These are phyloP conservation scores for Fistularia tabacaria DNA, from an alignment of 2,797 vertebrate genomes.

Conservation along the genomic window DNA sequence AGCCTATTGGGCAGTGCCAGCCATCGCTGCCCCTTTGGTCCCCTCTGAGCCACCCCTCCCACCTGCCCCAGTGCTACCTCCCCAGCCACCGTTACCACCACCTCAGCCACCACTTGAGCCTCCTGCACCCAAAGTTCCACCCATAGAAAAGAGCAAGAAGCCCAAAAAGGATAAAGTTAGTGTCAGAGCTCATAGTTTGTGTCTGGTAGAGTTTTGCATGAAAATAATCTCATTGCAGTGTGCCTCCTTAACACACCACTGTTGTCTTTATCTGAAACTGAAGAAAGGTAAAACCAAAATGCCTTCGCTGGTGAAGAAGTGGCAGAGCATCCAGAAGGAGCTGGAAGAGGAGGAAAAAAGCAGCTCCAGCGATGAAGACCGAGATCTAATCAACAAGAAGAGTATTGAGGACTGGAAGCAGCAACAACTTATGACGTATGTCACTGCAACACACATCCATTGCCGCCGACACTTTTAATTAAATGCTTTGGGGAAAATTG, in stretches of 20 bases:
- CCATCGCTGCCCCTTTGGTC: conserved; percentile 69
- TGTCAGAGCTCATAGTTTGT: neutral
- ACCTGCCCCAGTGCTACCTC: conserved; percentile 52
- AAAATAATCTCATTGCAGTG: neutral
- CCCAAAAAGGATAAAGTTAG: conserved; percentile 88
- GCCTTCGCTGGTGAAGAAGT: conserved; percentile 96
- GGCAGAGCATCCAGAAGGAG: conserved; percentile 98
- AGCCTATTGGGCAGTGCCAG: conserved; percentile 78
- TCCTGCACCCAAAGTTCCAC: conserved; percentile 62
- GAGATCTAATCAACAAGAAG: conserved; percentile 83
- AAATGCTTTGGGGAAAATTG: too few species aligned
- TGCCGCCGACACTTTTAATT: neutral
- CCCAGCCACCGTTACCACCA: conserved; percentile 73
- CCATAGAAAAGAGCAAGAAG: conserved; percentile 85
- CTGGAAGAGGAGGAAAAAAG: conserved; percentile 95
- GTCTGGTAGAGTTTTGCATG: neutral
- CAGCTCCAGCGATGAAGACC: conserved; percentile 93
- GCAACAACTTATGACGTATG: conserved; percentile 88
- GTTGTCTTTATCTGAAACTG: conserved; percentile 56
- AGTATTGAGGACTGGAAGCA: conserved; percentile 95
- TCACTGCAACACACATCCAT: neutral
- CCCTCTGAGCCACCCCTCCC: conserved; percentile 77
- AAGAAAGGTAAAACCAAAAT: conserved; percentile 98
- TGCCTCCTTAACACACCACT: neutral
- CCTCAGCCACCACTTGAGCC: conserved; percentile 64